These are phyloP conservation scores for Monopis laevigella DNA, from an alignment of 2,888 invertebrate species.

Conservation along the genomic window DNA sequence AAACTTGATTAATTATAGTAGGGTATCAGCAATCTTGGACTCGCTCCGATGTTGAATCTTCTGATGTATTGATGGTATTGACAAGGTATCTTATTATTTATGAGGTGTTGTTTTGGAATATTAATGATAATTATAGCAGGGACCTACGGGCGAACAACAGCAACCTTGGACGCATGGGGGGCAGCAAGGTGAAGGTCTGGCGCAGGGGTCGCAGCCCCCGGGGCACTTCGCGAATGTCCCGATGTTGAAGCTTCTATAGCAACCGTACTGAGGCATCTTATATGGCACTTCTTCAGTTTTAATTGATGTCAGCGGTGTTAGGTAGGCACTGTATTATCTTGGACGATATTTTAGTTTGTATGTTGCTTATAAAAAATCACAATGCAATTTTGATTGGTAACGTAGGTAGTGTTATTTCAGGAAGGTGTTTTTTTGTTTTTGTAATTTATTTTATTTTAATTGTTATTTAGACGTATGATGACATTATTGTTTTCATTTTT, in stretches of 20 bases:
- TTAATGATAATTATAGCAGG: conserved; percentile 33
- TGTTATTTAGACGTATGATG: too few species aligned
- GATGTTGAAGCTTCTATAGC: conserved; percentile 40
- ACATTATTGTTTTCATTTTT: too few species aligned
- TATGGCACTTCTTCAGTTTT: neutral
- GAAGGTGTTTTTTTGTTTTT: neutral
- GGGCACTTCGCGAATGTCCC: conserved; percentile 44
- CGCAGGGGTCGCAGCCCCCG: conserved; percentile 32
- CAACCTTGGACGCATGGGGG: conserved; percentile 27
- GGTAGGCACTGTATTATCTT: neutral
- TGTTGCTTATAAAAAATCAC: too few species aligned
- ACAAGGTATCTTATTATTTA: neutral
- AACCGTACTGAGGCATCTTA: conserved; percentile 26
- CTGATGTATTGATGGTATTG: too few species aligned
- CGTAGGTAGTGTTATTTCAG: too few species aligned
- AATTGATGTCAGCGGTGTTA: neutral
- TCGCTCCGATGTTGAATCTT: too few species aligned
- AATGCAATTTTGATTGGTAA: too few species aligned
- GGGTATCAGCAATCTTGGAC: too few species aligned
- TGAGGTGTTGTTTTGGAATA: neutral
- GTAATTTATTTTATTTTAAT: neutral
- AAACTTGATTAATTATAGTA: too few species aligned
- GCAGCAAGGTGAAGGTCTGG: conserved; percentile 14
- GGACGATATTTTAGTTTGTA: too few species aligned
- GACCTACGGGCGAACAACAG: conserved; percentile 28